Base-by-base conservation (phyloP, 2,888 invertebrate species). In the Sylvicola fuscatus region DNA sequence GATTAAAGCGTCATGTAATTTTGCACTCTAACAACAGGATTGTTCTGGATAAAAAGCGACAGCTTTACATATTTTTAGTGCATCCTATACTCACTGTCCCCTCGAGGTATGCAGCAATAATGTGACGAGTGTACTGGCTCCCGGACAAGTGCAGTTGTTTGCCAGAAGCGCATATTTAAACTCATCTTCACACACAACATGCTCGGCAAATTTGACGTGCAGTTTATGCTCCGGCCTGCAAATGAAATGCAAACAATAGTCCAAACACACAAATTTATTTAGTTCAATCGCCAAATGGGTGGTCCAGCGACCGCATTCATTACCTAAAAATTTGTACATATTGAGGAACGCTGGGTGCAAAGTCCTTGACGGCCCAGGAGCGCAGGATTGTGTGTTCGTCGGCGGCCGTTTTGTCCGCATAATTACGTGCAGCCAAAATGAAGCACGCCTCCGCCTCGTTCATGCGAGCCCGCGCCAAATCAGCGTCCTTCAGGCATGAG, bases 291-390 rank as follows among this genome's bases (percentile, higher is more conserved):
- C n/a, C n/a, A n/a, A n/a, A n/a, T n/a, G n/a, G n/a, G n/a, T n/a
- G n/a, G n/a, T 21, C 8, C 21, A 21, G 8, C 21, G 21, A 21
- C 29, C 14, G 29, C 14, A 8, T 29, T n/a, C 11, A 7, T 29
- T 29, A 58, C 58, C 58, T 49, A 66, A 95, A 97, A 50, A 97
- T 92, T 64, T 95, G 95, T 44, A 97, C 92, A 60, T 95, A 97
- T 61, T 95, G 95, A 15, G 92, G 87, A 42, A 93, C 92, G 51
- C 73, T 77, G 14, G 95, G 95, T 1, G 93, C 93, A 58, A 90
- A 97, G 61, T 97, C 97, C 60, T 95, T 92, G 36, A 97, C 92
- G 32, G 95, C 95, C 95, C 95, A 97, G 8, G 95, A 93, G 45
- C 90, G 72, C 27, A 75, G 56, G 49, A 76, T 76, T 31, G 75